Evolutionary conservation across 2,797 vertebrate genomes (phyloP).

Genomic region (Gadopsis bispinosus): DNA sequence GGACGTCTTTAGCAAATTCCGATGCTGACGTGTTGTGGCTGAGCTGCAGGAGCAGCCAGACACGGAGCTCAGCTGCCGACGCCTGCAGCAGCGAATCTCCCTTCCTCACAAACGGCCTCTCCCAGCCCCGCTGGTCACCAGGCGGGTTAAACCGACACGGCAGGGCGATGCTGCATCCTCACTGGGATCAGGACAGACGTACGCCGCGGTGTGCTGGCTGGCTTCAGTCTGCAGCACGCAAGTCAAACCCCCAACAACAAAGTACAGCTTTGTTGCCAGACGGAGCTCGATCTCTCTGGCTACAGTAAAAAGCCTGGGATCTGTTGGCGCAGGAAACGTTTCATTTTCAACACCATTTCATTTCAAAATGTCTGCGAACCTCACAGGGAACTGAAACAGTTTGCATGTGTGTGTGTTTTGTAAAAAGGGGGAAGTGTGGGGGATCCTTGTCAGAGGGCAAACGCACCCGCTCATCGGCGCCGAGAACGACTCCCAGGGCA

Average conservation of each 20-base stretch:
- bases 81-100: conserved; percentile 34
- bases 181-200: not conserved
- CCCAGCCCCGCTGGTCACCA: not conserved
- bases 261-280: conserved; percentile 11
- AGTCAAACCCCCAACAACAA: not conserved
- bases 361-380: not conserved
- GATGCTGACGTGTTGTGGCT: conserved; percentile 46
- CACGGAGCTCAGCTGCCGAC: conserved; percentile 39
- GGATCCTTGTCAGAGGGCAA: conserved; percentile 66
- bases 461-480: conserved; percentile 37
- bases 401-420: conserved; percentile 14
- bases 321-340: not conserved
- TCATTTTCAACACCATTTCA: not conserved
- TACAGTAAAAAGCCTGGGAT: not conserved
- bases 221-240: not conserved
- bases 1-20: conserved; percentile 8
- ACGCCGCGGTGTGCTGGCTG: not conserved
- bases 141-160: conserved; percentile 21
- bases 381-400: not conserved
- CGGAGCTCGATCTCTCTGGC: conserved; percentile 12
- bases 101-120: not conserved
- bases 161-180: not conserved
- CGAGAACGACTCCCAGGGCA: conserved; percentile 18
- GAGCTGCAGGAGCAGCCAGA: conserved; percentile 42
- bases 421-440: not conserved